phyloP scores from a whole-genome alignment of 2,888 invertebrate genomes.

The Eulithis prunata region DNA sequence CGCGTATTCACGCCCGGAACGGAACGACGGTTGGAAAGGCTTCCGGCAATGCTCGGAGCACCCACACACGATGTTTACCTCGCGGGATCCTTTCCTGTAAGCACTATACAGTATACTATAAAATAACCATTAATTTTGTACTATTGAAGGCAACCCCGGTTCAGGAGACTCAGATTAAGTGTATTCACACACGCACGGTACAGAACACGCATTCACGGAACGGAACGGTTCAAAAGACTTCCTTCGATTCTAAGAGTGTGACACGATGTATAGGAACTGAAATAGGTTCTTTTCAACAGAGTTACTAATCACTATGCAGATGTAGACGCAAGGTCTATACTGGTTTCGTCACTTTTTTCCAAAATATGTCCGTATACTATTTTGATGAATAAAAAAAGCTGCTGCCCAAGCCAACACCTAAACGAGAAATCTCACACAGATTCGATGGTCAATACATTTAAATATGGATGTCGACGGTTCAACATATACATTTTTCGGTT shows the following conservation, averaged over 20 bases:
- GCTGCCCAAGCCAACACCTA: not conserved
- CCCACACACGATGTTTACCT: slow-evolving; percentile 90
- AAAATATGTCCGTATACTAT: too few species aligned
- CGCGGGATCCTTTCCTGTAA: slow-evolving; percentile 89
- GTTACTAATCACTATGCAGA: too few species aligned
- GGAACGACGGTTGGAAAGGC: slow-evolving; percentile 71
- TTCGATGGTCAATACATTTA: not conserved
- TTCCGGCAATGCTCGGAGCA: slow-evolving; percentile 77
- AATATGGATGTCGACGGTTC: not conserved
- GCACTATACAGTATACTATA: slow-evolving; percentile 8
- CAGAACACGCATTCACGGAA: slow-evolving; percentile 67
- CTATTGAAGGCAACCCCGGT: slow-evolving; percentile 35
- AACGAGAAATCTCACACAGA: not conserved
- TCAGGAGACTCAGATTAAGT: slow-evolving; percentile 45
- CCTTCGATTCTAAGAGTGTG: slow-evolving; percentile 45
- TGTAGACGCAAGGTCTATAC: too few species aligned
- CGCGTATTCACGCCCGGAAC: slow-evolving; percentile 72
- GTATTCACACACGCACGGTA: slow-evolving; percentile 60
- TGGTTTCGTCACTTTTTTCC: too few species aligned
- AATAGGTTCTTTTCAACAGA: too few species aligned
- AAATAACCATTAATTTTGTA: too few species aligned
- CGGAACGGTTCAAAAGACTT: slow-evolving; percentile 73
- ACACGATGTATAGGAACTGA: too few species aligned
- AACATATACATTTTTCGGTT: not conserved
- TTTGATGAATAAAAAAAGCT: too few species aligned